Evolutionary conservation across 2,888 invertebrate genomes (phyloP).

Genomic region (Pseudococcus viburni): DNA sequence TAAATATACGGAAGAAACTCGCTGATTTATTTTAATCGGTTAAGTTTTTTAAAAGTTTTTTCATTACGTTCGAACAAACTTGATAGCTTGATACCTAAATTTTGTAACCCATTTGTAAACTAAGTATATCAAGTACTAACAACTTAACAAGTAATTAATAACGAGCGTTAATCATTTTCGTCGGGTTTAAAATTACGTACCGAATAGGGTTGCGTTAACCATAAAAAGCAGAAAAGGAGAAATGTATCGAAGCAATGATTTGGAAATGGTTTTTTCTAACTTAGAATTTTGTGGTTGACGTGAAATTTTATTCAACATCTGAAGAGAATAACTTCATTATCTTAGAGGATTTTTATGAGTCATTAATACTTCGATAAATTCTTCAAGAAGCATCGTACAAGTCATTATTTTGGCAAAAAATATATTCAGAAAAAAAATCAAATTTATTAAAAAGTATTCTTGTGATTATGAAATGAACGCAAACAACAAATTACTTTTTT

Average conservation of each 20-base stretch:
- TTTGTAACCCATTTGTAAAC: not conserved
- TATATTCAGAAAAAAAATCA: too few relatives aligned
- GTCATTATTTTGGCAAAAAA: too few relatives aligned
- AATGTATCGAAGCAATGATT: not conserved
- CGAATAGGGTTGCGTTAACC: not conserved
- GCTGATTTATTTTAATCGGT: constrained; percentile 4
- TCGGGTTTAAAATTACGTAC: not conserved
- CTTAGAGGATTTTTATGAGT: too few relatives aligned
- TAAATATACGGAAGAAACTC: not conserved
- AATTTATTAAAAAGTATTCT: too few relatives aligned
- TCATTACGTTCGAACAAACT: constrained; percentile 9
- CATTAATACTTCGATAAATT: too few relatives aligned
- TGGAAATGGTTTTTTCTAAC: too few relatives aligned
- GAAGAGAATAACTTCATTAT: too few relatives aligned
- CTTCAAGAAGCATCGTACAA: too few relatives aligned
- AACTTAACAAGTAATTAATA: constrained; percentile 4
- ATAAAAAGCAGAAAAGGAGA: not conserved
- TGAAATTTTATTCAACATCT: too few relatives aligned
- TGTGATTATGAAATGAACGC: too few relatives aligned
- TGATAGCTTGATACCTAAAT: not conserved
- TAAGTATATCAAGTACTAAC: not conserved
- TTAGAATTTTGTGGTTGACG: too few relatives aligned
- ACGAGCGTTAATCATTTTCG: not conserved
- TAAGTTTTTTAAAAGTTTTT: constrained; percentile 23
- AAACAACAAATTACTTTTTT: too few relatives aligned